A percentile compares a stretch with the other conserved stretches of the same genome.
phyloP scores from a whole-genome alignment of 2,113 vertebrate species.

The Lasiurus borealis region DNA sequence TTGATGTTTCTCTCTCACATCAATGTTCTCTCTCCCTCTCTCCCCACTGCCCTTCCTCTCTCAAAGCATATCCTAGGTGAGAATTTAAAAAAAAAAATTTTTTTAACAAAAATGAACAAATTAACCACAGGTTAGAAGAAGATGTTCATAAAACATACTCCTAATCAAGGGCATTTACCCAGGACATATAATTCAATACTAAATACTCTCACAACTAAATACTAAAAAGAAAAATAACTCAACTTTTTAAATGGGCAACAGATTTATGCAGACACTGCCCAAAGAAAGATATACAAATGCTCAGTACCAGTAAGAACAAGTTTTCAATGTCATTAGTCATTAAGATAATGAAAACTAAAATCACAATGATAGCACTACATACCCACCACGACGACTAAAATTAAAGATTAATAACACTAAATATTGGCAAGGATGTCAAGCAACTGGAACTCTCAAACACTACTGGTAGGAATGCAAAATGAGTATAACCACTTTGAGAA shows the following conservation, averaged over 20 bases:
- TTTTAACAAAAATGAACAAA: background rate
- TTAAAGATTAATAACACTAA: constrained; percentile 17
- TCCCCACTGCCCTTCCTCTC: background rate
- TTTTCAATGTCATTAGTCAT: background rate
- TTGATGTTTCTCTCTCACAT: background rate
- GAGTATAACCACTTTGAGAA: background rate
- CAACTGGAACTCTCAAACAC: background rate
- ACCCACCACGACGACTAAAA: background rate
- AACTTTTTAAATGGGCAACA: constrained; percentile 14
- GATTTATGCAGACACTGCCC: background rate
- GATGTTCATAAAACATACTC: background rate
- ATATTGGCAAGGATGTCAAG: background rate
- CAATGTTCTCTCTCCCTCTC: background rate
- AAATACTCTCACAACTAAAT: constrained; percentile 6
- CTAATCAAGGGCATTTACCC: background rate
- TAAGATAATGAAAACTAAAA: constrained; percentile 26
- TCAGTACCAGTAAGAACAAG: background rate
- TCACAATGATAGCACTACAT: background rate
- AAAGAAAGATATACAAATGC: background rate
- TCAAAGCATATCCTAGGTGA: background rate
- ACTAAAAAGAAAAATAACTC: constrained; percentile 29
- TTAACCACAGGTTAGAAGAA: background rate
- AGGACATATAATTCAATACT: background rate
- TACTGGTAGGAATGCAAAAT: background rate
- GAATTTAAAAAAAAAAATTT: background rate